Evolutionary conservation across 2,888 invertebrate genomes (phyloP).

Genomic region (Catocala sponsa): DNA sequence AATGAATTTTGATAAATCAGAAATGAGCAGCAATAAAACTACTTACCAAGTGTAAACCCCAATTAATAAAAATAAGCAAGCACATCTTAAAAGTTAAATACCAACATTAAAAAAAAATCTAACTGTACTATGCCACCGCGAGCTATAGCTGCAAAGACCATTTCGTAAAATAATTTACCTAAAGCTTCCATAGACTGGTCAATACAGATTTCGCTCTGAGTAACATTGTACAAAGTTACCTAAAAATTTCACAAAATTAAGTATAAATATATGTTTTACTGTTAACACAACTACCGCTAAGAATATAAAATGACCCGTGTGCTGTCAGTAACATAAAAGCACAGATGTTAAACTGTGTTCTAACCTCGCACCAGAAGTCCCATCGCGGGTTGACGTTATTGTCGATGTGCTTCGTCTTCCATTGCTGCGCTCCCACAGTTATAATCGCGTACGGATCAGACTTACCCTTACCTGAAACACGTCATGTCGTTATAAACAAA

Average conservation of each 20-base stretch:
- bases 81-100: slow-evolving; percentile 40
- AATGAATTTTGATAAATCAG: slow-evolving; percentile 47
- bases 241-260: neutral
- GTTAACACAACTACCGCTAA: slow-evolving; percentile 19
- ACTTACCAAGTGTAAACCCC: slow-evolving; percentile 44
- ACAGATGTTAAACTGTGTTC: slow-evolving; percentile 35
- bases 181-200: no score
- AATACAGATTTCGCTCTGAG: no score
- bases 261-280: slow-evolving; percentile 2
- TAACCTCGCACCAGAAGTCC: slow-evolving; percentile 99
- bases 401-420: slow-evolving; percentile 97
- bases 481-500: slow-evolving; percentile 49
- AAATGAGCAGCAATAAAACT: slow-evolving; percentile 57
- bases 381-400: slow-evolving; percentile 98
- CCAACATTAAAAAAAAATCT: slow-evolving; percentile 30
- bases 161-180: neutral
- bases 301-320: slow-evolving; percentile 39
- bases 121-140: neutral
- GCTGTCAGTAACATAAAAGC: slow-evolving; percentile 32
- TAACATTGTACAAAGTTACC: no score
- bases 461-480: slow-evolving; percentile 93
- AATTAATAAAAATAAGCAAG: slow-evolving; percentile 54
- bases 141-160: neutral
- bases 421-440: slow-evolving; percentile 97
- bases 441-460: slow-evolving; percentile 98